Evolutionary conservation across 2,888 invertebrate species (phyloP), one percentile per base, ranked within the genome.

Genomic region (Gandaritis pyraliata): DNA sequence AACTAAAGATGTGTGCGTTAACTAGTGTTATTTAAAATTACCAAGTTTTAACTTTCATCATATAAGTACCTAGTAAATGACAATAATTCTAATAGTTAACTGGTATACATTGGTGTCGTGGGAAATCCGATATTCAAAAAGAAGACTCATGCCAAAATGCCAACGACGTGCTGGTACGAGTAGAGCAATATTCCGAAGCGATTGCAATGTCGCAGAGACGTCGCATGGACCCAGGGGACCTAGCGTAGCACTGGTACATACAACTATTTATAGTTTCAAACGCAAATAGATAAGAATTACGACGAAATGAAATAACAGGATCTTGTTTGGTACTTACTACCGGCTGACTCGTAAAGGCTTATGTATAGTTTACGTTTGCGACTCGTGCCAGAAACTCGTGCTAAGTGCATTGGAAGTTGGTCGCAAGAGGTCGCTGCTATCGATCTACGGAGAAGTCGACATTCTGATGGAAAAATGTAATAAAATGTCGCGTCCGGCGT

Each of bases 381-480:
- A 33, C 33, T 33, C 8, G 33, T 33, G 10, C 6, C 8, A 38
- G n/a, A 18, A 23, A 38, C 54, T 23, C 10, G 23, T 54, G 46
- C 46, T 54, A 6, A 8, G 29, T 29, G 18, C 18, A 4, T 29
- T 45, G 43, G 7, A 45, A 50, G 45, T 57, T 45, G 8, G 41
- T 41, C 41, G 7, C 13, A 8, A 15, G 45, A 33, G 33, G 33
- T 33, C 38, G 23, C 38, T 58, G 23, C 38, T 58, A 58, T 58
- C 58, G 58, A 58, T 51, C 58, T 36, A 10, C n/a, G 39, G 30
- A 49, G 41, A 18, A 47, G 47, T 16, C 38, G 16, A 58, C 53
- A 36, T 43, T 59, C 59, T 53, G 13, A 59, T 53, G 48, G 59
- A 53, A 49, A 59, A 48, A 53, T 58, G 52, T 48, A 47, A 52